Evolutionary conservation across 2,113 vertebrate species (phyloP).

Genomic region (Camelus bactrianus): DNA sequence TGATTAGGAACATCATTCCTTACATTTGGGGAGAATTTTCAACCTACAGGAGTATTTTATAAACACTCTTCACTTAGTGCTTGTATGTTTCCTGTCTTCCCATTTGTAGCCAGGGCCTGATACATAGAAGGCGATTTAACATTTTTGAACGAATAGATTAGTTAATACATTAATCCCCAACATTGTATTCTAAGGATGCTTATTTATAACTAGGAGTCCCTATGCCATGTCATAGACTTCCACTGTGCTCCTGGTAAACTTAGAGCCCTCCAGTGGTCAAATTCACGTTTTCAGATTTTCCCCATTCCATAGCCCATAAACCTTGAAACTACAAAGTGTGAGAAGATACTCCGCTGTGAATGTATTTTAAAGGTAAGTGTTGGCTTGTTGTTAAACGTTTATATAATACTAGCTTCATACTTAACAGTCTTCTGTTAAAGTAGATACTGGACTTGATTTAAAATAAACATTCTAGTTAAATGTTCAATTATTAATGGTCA

Average conservation of each 20-base stretch:
- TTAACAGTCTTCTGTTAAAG: conserved; percentile 14
- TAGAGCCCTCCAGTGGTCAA: conserved; percentile 73
- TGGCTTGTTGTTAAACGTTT: conserved; percentile 39
- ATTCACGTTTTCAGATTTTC: background rate
- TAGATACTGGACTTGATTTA: background rate
- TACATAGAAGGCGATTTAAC: background rate
- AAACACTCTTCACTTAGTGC: background rate
- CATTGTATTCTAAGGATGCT: background rate
- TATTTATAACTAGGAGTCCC: background rate
- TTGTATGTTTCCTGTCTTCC: background rate
- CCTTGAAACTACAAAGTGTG: background rate
- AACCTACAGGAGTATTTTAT: background rate
- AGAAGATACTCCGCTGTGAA: background rate
- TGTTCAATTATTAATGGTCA: background rate
- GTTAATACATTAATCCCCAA: background rate
- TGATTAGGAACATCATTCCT: background rate
- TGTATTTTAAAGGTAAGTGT: background rate
- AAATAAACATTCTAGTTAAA: conserved; percentile 65
- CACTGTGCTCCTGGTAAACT: conserved; percentile 25
- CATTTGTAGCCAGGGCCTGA: background rate
- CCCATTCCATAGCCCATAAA: background rate
- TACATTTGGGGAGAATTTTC: background rate
- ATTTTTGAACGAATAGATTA: background rate
- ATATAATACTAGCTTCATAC: conserved; percentile 1
- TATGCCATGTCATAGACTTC: background rate